Evolutionary conservation across 2,888 invertebrate genomes (phyloP).

Genomic region (Strigamia crassipes): DNA sequence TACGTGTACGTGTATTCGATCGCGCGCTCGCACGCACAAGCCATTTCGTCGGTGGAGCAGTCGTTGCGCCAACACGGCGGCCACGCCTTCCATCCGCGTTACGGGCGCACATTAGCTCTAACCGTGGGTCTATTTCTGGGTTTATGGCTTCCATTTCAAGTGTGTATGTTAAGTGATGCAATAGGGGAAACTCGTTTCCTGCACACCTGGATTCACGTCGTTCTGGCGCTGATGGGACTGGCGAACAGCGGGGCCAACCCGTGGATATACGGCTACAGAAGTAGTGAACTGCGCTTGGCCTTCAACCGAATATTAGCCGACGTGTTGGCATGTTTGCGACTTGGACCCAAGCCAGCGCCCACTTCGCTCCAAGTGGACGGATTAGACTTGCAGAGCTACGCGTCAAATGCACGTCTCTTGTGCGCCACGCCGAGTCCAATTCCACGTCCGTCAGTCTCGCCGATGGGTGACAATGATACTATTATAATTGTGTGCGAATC

Average conservation of each 20-base stretch:
- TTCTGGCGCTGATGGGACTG: slow-evolving; percentile 66
- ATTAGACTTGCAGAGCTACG: slow-evolving; percentile 56
- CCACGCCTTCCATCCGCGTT: slow-evolving; percentile 60
- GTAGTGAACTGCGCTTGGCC: slow-evolving; percentile 66
- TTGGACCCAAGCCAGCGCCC: slow-evolving; percentile 47
- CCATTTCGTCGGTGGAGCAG: slow-evolving; percentile 67
- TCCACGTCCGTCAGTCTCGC: slow-evolving; percentile 46
- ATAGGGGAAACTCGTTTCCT: slow-evolving; percentile 60
- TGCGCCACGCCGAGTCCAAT: slow-evolving; percentile 55
- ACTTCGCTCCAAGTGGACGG: slow-evolving; percentile 35
- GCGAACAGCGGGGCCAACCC: slow-evolving; percentile 68
- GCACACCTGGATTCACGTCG: slow-evolving; percentile 64
- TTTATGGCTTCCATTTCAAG: slow-evolving; percentile 69
- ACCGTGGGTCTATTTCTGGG: slow-evolving; percentile 68
- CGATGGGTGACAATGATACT: neutral
- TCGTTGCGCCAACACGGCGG: slow-evolving; percentile 60
- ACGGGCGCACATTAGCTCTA: slow-evolving; percentile 67
- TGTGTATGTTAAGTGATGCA: slow-evolving; percentile 56
- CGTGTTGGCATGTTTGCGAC: slow-evolving; percentile 53
- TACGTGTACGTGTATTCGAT: slow-evolving; percentile 69
- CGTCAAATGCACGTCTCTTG: slow-evolving; percentile 57
- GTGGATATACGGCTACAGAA: slow-evolving; percentile 70
- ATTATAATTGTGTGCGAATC: slow-evolving; percentile 28
- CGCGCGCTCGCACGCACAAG: slow-evolving; percentile 68
- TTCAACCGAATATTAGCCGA: slow-evolving; percentile 66